A percentile compares a stretch with the other conserved stretches of the same genome.
Evolutionary conservation across 2,113 vertebrate species (phyloP).

Genomic region (Scopus umbretta): DNA sequence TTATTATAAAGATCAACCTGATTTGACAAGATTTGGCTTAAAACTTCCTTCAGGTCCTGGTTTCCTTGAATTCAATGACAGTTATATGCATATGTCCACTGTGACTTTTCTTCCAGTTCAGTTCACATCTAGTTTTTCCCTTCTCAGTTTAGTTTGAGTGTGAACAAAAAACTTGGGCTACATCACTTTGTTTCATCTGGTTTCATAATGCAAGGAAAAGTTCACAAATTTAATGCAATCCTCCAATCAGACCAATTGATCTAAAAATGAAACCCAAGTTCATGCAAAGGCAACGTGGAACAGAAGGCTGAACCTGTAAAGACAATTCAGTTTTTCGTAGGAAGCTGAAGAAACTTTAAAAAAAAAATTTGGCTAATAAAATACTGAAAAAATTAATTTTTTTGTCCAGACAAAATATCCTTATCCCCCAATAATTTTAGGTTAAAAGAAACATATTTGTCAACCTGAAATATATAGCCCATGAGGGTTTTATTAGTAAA

Average conservation of each 20-base stretch:
- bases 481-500: neutral
- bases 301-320: neutral
- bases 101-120: neutral
- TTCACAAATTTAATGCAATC: neutral
- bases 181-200: neutral
- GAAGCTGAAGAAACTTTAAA: neutral
- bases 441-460: neutral
- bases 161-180: neutral
- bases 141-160: neutral
- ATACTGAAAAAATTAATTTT: neutral
- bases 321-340: neutral
- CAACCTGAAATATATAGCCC: neutral
- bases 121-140: neutral
- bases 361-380: neutral
- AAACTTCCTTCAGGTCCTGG: neutral
- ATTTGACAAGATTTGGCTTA: neutral
- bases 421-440: neutral
- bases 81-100: neutral
- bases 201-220: neutral
- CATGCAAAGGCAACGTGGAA: neutral
- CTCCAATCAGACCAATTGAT: neutral
- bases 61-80: neutral
- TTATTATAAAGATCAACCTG: neutral
- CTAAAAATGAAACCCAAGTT: neutral
- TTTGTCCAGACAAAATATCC: neutral